Percentiles rank a stretch among this genome's conserved stretches.
phyloP scores from a whole-genome alignment of 2,888 invertebrate genomes.

The Pterostichus niger region DNA sequence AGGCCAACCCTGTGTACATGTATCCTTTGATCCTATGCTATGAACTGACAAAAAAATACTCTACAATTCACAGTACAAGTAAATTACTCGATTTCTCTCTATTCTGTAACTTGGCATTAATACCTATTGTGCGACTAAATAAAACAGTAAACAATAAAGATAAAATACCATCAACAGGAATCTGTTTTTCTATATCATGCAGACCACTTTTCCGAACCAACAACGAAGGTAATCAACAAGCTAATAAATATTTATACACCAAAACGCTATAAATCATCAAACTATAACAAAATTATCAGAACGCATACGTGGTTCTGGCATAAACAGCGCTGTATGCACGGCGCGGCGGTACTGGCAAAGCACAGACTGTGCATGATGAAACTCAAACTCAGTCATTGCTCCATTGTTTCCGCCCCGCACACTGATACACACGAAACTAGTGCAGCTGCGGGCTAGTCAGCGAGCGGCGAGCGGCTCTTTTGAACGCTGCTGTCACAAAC shows the following conservation, averaged over 20 bases:
- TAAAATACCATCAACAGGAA: background rate
- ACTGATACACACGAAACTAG: no score
- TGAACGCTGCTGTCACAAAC: conserved; percentile 5
- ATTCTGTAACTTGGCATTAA: background rate
- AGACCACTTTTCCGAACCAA: no score
- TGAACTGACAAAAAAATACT: no score
- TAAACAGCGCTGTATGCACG: background rate
- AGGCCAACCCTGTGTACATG: no score
- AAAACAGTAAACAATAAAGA: background rate
- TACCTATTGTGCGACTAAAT: background rate
- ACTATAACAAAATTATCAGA: conserved; percentile 8
- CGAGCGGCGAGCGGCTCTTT: conserved; percentile 8
- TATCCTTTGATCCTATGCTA: no score
- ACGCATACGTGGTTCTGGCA: background rate
- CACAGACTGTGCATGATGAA: background rate
- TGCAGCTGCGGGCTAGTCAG: background rate
- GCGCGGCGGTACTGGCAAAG: background rate
- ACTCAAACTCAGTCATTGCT: background rate
- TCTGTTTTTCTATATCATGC: no score
- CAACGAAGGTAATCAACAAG: conserved; percentile 1
- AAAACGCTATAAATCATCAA: background rate
- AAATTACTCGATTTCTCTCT: no score
- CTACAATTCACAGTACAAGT: no score
- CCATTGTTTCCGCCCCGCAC: background rate
- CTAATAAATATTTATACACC: conserved; percentile 8